A percentile compares a stretch with the other conserved stretches of the same genome.
These are phyloP conservation scores for Euthynnus affinis DNA, from an alignment of 2,797 vertebrate genomes.

Conservation along the genomic window DNA sequence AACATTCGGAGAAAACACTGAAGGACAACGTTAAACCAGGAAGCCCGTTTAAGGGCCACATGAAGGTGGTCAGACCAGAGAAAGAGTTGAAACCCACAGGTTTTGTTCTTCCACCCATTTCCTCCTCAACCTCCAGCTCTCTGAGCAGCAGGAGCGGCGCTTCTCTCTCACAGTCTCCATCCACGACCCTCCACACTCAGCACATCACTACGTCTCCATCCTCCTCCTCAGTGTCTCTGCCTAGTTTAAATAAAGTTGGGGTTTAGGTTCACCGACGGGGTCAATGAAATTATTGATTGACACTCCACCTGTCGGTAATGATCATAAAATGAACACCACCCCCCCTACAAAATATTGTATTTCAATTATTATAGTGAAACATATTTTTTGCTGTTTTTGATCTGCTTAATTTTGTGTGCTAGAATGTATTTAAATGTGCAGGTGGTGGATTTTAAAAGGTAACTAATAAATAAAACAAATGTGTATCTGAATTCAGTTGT, in stretches of 20 bases:
- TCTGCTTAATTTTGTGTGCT: background rate
- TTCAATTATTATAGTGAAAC: background rate
- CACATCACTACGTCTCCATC: constrained; percentile 42
- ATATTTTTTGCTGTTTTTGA: background rate
- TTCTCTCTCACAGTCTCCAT: constrained; percentile 35
- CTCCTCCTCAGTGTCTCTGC: constrained; percentile 49
- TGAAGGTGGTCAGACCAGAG: background rate
- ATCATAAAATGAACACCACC: background rate
- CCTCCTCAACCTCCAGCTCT: constrained; percentile 23
- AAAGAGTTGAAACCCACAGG: constrained; percentile 59
- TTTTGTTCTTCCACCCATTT: constrained; percentile 81
- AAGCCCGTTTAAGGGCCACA: background rate
- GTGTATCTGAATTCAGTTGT: background rate
- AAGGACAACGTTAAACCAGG: constrained; percentile 1
- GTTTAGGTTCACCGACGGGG: background rate
- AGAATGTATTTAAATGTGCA: background rate
- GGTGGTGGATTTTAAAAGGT: background rate
- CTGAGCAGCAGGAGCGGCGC: constrained; percentile 37
- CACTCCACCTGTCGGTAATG: no score
- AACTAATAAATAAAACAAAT: background rate
- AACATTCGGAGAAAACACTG: background rate
- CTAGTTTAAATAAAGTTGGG: constrained; percentile 26
- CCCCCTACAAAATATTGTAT: background rate
- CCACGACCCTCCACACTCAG: constrained; percentile 25
- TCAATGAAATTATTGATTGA: background rate